Base-by-base conservation (phyloP, 1,140 invertebrate genomes). In the Drosophila grimshawi region DNA sequence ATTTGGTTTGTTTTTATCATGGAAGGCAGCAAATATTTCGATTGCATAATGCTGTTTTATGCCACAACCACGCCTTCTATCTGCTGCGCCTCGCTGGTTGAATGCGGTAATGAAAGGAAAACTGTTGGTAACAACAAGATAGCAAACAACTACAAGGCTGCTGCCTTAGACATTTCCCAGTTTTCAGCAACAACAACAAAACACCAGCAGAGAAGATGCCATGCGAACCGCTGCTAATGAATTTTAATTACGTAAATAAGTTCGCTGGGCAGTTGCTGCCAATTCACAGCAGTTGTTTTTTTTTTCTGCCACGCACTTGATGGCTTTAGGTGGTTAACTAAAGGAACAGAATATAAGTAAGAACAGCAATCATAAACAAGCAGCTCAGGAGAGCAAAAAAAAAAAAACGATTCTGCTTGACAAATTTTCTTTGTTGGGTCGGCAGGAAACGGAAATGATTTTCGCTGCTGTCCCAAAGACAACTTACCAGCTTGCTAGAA, bases 171-270 rank as follows among this genome's bases (percentile, higher is more conserved):
- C 51, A 56, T 30, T 68, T 33, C 7, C 4, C 3, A 43, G 66
- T 27, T 67, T 7, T 4, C 49, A 43, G 6, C 49, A 43, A 52
- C 11, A 48, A 39, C 46, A 60, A 11, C 37, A 53, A 52, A 56
- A 32, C 6, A 41, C 11, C 43, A 57, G 29, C 41, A 41, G 37
- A 33, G 5, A 4, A 30, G 10, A 63, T 45, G 10, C 60, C 35
- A 64, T 39, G 32, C 5, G 6, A 66, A 74, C 53, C 39, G 43
- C 80, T 52, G 65, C 76, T 70, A 68, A 68, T 83, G 85, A 89
- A 88, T 89, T 88, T 83, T 83, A 88, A 89, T 88, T 83, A 71
- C 62, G 55, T 74, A 70, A 75, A 75, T 68, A 80, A 80, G 53
- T 88, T 80, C 55, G 29, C 80, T 57, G 60, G 57, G 48, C 66